Conservation (phyloP, 37 sponge, comb jelly and placozoan species). For the Aplysina aerophoba region DNA sequence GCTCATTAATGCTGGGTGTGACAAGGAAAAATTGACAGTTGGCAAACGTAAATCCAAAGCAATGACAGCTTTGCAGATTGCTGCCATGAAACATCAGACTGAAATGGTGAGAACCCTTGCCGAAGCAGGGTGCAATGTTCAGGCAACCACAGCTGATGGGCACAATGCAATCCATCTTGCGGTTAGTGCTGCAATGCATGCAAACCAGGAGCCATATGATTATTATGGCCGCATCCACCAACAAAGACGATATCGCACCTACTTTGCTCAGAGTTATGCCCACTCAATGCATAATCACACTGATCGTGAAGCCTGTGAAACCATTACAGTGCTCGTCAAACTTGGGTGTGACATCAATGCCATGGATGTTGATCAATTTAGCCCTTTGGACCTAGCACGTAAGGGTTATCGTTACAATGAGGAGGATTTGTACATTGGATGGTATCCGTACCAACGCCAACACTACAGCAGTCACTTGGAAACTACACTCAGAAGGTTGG, state of each 20-base stretch:
- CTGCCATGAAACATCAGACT: neutral
- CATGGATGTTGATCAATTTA: neutral
- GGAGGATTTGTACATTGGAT: too few species aligned
- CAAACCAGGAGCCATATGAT: too few species aligned
- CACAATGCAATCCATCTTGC: constrained; percentile 5
- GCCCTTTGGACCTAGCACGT: neutral
- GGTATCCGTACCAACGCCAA: too few species aligned
- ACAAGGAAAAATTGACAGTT: neutral
- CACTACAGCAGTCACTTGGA: neutral
- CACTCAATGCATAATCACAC: too few species aligned
- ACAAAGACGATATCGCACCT: too few species aligned
- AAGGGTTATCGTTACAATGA: neutral
- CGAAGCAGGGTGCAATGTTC: neutral
- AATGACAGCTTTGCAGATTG: constrained; percentile 4
- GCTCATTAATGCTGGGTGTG: neutral
- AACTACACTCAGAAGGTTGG: neutral
- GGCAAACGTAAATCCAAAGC: neutral
- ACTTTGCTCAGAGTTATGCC: too few species aligned
- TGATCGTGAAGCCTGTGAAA: neutral
- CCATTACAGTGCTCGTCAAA: neutral
- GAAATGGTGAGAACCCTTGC: neutral
- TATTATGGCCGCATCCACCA: too few species aligned
- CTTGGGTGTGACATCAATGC: neutral
- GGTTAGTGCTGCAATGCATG: too few species aligned
- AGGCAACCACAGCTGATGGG: neutral